A percentile compares a stretch with the other conserved stretches of the same genome.
These are phyloP conservation scores for Thyatira batis DNA, from an alignment of 2,888 invertebrate genomes.

Conservation along the genomic window DNA sequence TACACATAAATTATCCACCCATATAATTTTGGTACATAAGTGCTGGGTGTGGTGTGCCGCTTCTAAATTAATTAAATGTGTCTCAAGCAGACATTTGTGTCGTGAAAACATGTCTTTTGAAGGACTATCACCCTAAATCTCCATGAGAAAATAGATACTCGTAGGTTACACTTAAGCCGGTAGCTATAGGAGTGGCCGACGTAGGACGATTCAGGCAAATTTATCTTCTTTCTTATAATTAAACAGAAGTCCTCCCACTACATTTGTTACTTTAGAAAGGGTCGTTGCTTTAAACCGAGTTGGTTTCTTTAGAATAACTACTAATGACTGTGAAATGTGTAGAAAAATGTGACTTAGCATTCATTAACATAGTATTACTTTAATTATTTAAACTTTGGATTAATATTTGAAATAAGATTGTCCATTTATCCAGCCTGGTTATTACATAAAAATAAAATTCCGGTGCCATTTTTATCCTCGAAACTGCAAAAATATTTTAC, in stretches of 20 bases:
- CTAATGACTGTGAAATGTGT: neutral
- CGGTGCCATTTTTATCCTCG: too few relatives aligned
- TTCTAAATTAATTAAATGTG: slow-evolving; percentile 67
- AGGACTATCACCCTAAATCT: slow-evolving; percentile 58
- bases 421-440: too few relatives aligned
- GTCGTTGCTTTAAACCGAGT: neutral
- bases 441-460: too few relatives aligned
- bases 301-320: neutral
- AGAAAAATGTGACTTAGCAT: neutral
- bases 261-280: neutral
- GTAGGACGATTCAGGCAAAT: slow-evolving; percentile 6
- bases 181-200: slow-evolving; percentile 1
- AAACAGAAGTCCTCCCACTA: neutral
- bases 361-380: too few relatives aligned
- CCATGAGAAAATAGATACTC: slow-evolving; percentile 34
- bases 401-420: too few relatives aligned
- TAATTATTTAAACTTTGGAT: too few relatives aligned
- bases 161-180: slow-evolving; percentile 11
- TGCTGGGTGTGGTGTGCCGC: slow-evolving; percentile 37
- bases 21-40: slow-evolving; percentile 32
- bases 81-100: slow-evolving; percentile 54
- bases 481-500: too few relatives aligned
- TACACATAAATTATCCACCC: neutral
- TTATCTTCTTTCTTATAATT: slow-evolving; percentile 4
- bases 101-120: slow-evolving; percentile 44